Evolutionary conservation across 2,113 vertebrate genomes (phyloP).

Genomic region (Aplodontia rufa): DNA sequence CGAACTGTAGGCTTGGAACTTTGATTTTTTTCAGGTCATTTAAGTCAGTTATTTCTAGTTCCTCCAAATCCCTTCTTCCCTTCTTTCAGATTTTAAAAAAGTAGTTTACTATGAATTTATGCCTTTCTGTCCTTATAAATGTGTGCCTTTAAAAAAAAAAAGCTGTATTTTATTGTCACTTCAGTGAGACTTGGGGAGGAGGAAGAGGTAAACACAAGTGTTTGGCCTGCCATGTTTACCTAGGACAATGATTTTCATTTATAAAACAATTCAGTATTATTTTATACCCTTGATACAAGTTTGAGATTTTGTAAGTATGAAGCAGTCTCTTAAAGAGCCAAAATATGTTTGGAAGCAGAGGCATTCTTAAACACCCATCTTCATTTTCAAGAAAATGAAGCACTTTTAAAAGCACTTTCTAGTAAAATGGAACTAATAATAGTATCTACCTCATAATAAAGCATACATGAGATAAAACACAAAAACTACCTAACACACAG

Average conservation of each 20-base stretch:
- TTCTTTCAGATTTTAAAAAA: neutral
- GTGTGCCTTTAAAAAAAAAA: neutral
- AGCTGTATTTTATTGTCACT: neutral
- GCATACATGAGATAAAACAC: neutral
- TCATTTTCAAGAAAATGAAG: conserved; percentile 12
- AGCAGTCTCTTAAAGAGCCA: neutral
- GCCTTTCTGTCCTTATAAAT: neutral
- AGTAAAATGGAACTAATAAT: neutral
- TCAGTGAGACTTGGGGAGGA: neutral
- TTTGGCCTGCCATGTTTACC: neutral
- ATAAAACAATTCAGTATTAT: neutral
- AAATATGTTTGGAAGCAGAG: neutral
- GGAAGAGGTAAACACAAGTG: neutral
- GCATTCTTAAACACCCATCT: neutral
- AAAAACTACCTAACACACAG: neutral
- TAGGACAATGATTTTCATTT: neutral
- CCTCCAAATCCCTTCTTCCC: neutral
- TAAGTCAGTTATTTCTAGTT: conserved; percentile 13
- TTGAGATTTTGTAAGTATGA: neutral
- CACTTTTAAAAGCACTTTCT: neutral
- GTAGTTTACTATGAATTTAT: neutral
- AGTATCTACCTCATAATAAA: neutral
- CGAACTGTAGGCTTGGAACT: neutral
- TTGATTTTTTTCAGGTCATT: neutral
- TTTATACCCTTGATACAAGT: neutral